phyloP scores from a whole-genome alignment of 2,797 vertebrate genomes.

The Pangasius mekongensis region DNA sequence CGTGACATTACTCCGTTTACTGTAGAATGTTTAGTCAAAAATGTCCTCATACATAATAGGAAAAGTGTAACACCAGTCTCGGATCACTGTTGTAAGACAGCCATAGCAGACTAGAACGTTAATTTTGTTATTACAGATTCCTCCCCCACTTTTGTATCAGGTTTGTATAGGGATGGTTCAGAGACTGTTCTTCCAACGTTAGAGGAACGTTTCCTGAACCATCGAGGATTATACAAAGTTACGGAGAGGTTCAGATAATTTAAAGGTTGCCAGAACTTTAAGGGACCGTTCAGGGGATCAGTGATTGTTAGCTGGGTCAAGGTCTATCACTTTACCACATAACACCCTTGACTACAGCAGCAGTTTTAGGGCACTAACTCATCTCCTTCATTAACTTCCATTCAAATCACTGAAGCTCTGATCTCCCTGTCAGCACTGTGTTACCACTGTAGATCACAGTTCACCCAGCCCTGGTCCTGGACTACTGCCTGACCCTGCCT shows the following conservation, averaged over 20 bases:
- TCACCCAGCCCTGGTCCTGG: background rate
- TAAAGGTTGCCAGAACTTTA: background rate
- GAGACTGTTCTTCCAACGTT: background rate
- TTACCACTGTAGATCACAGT: background rate
- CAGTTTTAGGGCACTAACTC: background rate
- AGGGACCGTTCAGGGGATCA: background rate
- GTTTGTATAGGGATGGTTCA: background rate
- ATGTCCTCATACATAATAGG: background rate
- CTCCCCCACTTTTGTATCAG: too few species aligned
- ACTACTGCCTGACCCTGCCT: background rate
- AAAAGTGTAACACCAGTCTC: background rate
- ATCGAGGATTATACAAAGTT: background rate
- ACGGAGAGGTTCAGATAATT: background rate
- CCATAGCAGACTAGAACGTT: background rate
- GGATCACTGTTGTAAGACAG: background rate
- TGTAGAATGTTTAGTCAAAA: background rate
- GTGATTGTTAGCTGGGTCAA: background rate
- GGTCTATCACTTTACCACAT: background rate
- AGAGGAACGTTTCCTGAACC: background rate
- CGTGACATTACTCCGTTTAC: background rate
- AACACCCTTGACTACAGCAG: background rate
- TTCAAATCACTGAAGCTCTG: background rate
- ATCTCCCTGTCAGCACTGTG: background rate
- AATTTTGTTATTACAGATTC: background rate
- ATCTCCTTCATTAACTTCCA: background rate